Evolutionary conservation across 2,113 vertebrate species (phyloP).

Genomic region (Mormyrus iriodes): DNA sequence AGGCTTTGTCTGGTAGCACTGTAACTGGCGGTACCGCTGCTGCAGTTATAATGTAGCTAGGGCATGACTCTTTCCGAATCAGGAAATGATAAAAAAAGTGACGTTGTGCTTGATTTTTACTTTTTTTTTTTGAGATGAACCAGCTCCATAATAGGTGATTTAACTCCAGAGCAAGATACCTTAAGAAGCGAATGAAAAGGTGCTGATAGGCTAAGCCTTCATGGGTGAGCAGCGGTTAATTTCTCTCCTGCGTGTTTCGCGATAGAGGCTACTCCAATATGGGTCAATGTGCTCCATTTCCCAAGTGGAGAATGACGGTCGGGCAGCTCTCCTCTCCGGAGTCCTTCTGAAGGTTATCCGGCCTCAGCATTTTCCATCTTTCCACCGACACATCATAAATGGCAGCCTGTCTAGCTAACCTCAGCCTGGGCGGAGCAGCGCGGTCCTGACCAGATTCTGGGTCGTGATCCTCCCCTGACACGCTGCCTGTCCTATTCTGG

Average conservation of each 20-base stretch:
- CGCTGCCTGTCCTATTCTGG: background rate
- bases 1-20: background rate
- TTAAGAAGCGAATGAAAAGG: background rate
- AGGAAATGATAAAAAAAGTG: background rate
- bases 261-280: background rate
- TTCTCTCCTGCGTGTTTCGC: background rate
- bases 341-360: conserved; percentile 5
- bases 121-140: background rate
- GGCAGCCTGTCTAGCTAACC: background rate
- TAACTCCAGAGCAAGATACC: background rate
- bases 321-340: background rate
- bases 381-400: background rate
- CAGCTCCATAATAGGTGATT: background rate
- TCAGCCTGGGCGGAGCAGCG: background rate
- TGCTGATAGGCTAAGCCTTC: conserved; percentile 1
- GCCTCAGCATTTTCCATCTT: conserved; percentile 19
- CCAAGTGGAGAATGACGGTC: background rate
- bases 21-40: no score
- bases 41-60: background rate
- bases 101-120: background rate
- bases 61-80: background rate
- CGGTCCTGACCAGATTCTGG: background rate
- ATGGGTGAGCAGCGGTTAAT: background rate
- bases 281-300: conserved; percentile 17
- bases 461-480: background rate